Evolutionary conservation across 2,113 vertebrate species (phyloP), one percentile per base, ranked within the genome.

Genomic region (Pachypanchax playfairii): DNA sequence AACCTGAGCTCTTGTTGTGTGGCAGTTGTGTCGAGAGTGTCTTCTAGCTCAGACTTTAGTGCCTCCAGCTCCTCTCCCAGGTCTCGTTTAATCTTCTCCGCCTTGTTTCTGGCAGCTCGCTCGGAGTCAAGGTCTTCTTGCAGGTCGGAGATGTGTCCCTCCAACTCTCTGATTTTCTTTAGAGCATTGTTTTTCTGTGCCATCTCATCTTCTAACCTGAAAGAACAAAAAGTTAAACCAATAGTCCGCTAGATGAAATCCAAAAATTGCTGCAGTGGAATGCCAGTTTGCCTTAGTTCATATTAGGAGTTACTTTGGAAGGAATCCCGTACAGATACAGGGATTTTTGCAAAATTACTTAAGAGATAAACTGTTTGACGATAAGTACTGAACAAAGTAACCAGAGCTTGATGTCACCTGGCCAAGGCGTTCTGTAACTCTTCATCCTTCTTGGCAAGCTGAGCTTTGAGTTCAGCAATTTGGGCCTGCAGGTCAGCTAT

Each of bases 71-170:
- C 96, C 77, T 98, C 96, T 1, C 95, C 93, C 0, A 98, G 89
- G 80, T 98, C 97, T 48, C 95, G 90, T 83, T 95, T 96, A 75
- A 94, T 93, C 77, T 97, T 98, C 85, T 98, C 96, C 0, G 94
- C 95, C 80, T 97, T 98, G 79, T 93, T 95, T 58, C 95, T 91
- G 2, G 95, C 94, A 0, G 89, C 91, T 50, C 90, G 90, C 70
- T 98, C 97, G 0, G 95, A 94, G 63, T 98, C 96, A 22, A 98
- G 76, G 79, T 98, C 97, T 78, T 98, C 96, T 52, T 98, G 96
- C 25, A 98, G 91, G 74, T 98, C 96, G 0, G 95, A 95, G 79
- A 98, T 94, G 77, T 94, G 93, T 25, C 93, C 93, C 84, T 98
- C 96, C 83, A 98, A 87, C 91, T 98, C 96, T 6, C 94, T 91